Evolutionary conservation across 2,113 vertebrate species (phyloP), one percentile per base, ranked within the genome.

Genomic region (Notothenia coriiceps): DNA sequence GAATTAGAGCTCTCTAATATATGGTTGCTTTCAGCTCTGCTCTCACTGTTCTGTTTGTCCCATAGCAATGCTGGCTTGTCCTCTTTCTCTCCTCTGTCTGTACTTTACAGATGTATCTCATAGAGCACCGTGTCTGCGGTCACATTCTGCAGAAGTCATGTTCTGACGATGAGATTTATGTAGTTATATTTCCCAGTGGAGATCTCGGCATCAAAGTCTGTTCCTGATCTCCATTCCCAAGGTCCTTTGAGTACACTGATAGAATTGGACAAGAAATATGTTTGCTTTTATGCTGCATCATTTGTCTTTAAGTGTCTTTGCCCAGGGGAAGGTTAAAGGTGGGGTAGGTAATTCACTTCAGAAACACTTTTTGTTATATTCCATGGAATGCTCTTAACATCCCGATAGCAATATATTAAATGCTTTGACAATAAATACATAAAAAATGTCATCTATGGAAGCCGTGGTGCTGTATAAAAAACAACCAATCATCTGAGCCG

Each of bases 1-100:
- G 44, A 55, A 64, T 72, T 56, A 44, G 62, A 50, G 33, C 54
- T 54, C 13, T 56, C 77, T 10, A 55, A 65, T 17, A 52, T 68
- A 20, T 60, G 35, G 25, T 29, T 66, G n/a, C 54, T 66, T 52
- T 67, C 54, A 66, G 56, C 51, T 11, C 9, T 6, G 12, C 17
- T 56, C 56, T 25, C 5, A 55, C 10, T 29, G 20, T 35, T 61
- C 40, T 77, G 60, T 79, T 75, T 25, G 62, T 49, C 77, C 54
- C 68, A 14, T 9, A 43, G 43, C 72, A 74, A 44, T 57, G 65
- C 54, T 44, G 35, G 22, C 55, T 15, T 52, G 70, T 77, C 70
- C 62, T 86, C 72, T 55, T 14, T 35, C 15, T 70, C 35, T 69
- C 61, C 52, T 64, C 44, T 70, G 68, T 51, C 54, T 67, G 56